Evolutionary conservation across 2,888 invertebrate species (phyloP).

Genomic region (Pristionchus japonicus): DNA sequence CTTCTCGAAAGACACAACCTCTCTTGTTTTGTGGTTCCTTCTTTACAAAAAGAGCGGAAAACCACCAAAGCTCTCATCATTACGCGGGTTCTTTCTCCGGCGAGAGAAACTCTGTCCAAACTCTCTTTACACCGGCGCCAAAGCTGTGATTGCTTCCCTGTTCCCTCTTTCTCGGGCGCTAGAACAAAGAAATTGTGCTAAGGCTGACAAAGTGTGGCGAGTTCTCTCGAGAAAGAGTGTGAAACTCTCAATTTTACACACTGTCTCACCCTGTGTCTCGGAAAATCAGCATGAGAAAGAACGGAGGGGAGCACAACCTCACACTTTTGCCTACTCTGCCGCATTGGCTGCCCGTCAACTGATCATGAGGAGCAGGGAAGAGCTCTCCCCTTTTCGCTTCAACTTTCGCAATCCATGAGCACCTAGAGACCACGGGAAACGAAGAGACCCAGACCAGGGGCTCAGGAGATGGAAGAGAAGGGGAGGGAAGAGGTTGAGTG

Average conservation of each 20-base stretch:
- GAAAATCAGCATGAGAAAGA: no score
- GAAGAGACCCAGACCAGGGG: neutral
- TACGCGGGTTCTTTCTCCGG: no score
- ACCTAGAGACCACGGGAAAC: neutral
- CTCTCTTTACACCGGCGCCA: neutral
- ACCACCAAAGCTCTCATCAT: no score
- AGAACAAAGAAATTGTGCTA: slow-evolving; percentile 10
- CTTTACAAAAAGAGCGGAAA: neutral
- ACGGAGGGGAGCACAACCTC: no score
- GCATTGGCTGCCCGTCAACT: no score
- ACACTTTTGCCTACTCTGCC: no score
- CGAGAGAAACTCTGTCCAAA: no score
- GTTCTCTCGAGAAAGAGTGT: neutral
- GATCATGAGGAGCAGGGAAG: no score
- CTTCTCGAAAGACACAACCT: neutral
- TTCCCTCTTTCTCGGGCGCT: neutral
- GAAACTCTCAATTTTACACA: no score
- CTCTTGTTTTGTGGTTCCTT: neutral
- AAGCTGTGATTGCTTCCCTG: neutral
- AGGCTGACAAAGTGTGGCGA: neutral
- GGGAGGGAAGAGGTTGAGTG: neutral
- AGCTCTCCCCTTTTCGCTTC: neutral
- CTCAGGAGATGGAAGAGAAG: neutral
- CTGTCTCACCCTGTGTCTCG: no score
- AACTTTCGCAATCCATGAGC: neutral